phyloP scores from a whole-genome alignment of 2,113 vertebrate species.

The Orthonyx spaldingii region DNA sequence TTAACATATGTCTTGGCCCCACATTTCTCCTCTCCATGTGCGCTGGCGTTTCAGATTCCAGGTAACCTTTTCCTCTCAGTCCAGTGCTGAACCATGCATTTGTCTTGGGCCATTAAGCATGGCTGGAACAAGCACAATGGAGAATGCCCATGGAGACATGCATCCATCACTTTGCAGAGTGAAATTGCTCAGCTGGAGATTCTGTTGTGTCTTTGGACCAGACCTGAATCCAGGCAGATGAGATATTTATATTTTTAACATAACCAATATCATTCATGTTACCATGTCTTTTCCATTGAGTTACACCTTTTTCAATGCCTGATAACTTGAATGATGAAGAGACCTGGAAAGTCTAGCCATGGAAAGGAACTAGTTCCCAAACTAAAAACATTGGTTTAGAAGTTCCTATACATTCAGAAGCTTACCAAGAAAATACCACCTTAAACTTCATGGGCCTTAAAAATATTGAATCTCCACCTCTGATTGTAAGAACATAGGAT shows the following conservation, averaged over 20 bases:
- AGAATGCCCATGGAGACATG: background rate
- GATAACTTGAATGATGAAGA: background rate
- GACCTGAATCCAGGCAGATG: background rate
- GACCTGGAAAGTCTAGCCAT: background rate
- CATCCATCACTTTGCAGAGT: background rate
- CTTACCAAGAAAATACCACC: background rate
- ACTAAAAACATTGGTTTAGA: background rate
- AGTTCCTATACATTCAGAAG: background rate
- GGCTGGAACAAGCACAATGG: background rate
- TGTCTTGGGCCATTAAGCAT: background rate
- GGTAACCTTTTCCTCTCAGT: background rate
- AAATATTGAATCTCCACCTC: background rate
- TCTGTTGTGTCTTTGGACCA: background rate
- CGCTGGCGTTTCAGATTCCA: background rate
- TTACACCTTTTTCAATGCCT: background rate
- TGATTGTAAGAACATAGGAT: background rate
- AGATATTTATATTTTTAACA: background rate
- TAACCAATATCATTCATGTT: background rate
- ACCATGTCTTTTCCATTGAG: background rate
- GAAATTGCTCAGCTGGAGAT: background rate
- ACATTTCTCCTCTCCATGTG: background rate
- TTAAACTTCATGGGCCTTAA: background rate
- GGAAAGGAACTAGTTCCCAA: background rate
- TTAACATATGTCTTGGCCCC: background rate
- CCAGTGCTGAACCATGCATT: background rate